These are phyloP conservation scores for Ylistrum balloti DNA, from an alignment of 1,140 invertebrate species.

Conservation along the genomic window DNA sequence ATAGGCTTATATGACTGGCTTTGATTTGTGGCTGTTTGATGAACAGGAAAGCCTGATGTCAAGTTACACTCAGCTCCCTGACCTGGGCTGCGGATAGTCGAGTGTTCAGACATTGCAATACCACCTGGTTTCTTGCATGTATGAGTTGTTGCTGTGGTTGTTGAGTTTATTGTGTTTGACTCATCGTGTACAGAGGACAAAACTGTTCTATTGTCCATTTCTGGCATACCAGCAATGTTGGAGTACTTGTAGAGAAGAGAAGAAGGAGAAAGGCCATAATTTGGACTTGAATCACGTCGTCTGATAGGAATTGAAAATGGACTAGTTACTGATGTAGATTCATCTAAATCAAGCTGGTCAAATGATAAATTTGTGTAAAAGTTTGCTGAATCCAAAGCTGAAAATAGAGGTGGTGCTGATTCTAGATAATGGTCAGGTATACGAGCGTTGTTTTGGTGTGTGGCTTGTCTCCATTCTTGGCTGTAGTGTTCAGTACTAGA, in stretches of 20 bases:
- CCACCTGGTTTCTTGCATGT: not conserved
- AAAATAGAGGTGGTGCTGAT: not conserved
- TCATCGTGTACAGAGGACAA: conserved; percentile 1
- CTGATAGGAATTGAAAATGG: not conserved
- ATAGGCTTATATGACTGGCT: not conserved
- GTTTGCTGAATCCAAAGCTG: not conserved
- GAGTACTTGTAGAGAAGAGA: conserved; percentile 13
- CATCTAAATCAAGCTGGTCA: conserved; percentile 1
- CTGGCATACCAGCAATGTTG: conserved; percentile 23
- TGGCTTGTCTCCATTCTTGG: conserved; percentile 13
- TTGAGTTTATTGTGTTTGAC: conserved; percentile 20
- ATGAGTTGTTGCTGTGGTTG: conserved; percentile 3
- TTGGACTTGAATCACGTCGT: conserved; percentile 7
- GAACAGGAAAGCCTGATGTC: conserved; percentile 6
- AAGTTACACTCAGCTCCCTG: conserved; percentile 10
- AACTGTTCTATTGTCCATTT: conserved; percentile 11
- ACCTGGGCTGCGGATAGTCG: conserved; percentile 1
- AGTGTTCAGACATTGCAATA: conserved; percentile 15
- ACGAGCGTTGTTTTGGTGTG: conserved; percentile 12
- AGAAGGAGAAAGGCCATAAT: conserved; percentile 3
- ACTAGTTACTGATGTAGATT: not conserved
- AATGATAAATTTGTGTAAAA: conserved; percentile 30
- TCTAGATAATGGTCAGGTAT: conserved; percentile 34
- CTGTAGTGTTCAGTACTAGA: not conserved
- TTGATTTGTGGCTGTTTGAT: not conserved